Evolutionary conservation across 2,113 vertebrate genomes (phyloP), one percentile per base, ranked within the genome.

Genomic region (Verasper variegatus): DNA sequence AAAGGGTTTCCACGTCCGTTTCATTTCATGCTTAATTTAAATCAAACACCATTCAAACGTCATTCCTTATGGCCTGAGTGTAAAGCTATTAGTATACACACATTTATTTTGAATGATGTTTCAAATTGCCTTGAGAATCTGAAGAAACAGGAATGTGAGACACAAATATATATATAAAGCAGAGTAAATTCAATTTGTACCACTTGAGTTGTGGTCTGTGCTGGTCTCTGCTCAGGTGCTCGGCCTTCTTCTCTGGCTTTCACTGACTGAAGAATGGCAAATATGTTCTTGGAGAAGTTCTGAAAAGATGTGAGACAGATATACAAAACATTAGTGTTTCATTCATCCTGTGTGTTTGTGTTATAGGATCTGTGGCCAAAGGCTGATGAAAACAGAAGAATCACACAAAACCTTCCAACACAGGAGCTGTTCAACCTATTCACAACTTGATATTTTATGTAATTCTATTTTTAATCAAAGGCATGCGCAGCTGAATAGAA

Each of bases 271-370:
- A 99, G 96, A 91, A 99, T 99, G 62, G 98, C 97, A 94, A 99
- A 99, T 86, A 99, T 98, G 89, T 98, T 99, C 94, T 99, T 99
- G 82, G 98, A 97, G 90, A 99, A 99, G 84, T 98, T 99, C 98
- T 99, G 89, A 54, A 94, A 93, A 35, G 60, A 40, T 93, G 2
- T 83, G 47, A 78, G 3, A 82, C 9, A 51, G 13, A 54, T 1
- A 40, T 2, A 37, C 3, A 35, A 6, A 37, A 35, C 1, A 59
- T 15, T 15, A 26, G 15, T 40, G 3, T 3, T 51, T 59, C 11
- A 21, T 20, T 20, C 12, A 51, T 27, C 3, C 58, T 56, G 21
- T 42, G 14, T 18, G 26, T 18, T 59, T 11, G 8, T 27, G 26
- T 59, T 31, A 9, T 26, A 17, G 15, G 26, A 31, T 57, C 4